A percentile compares a stretch with the other conserved stretches of the same genome.
These are phyloP conservation scores for Callosobruchus maculatus DNA, from an alignment of 2,888 invertebrate species.

Conservation along the genomic window DNA sequence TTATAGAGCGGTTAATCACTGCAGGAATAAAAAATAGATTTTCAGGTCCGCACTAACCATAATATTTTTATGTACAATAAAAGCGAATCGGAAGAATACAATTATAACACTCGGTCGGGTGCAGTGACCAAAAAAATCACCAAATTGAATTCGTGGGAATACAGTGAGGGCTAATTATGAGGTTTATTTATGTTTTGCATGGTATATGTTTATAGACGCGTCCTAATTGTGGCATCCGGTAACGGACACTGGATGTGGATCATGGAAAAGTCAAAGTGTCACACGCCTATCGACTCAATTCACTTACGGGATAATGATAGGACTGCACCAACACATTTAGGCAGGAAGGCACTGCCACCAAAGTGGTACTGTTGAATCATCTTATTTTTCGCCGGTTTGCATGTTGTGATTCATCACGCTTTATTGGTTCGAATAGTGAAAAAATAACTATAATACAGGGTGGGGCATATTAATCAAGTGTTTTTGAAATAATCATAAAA, in stretches of 20 bases:
- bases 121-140: neutral
- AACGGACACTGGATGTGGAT: neutral
- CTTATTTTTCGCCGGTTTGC: neutral
- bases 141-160: constrained; percentile 21
- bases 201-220: constrained; percentile 31
- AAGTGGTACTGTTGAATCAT: neutral
- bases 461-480: no score
- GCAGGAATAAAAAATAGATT: neutral
- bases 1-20: no score
- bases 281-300: constrained; percentile 29
- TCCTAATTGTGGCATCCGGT: constrained; percentile 42
- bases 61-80: no score
- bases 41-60: neutral
- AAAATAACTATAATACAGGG: no score
- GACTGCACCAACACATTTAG: neutral
- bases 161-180: constrained; percentile 22
- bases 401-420: no score
- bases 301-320: constrained; percentile 7
- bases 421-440: no score
- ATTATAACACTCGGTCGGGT: neutral
- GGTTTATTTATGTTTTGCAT: constrained; percentile 18
- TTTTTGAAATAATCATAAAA: no score
- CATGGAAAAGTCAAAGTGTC: constrained; percentile 29
- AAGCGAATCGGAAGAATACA: neutral
- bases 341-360: neutral